Evolutionary conservation across 2,113 vertebrate genomes (phyloP), one percentile per base, ranked within the genome.

Genomic region (Microtus richardsoni): DNA sequence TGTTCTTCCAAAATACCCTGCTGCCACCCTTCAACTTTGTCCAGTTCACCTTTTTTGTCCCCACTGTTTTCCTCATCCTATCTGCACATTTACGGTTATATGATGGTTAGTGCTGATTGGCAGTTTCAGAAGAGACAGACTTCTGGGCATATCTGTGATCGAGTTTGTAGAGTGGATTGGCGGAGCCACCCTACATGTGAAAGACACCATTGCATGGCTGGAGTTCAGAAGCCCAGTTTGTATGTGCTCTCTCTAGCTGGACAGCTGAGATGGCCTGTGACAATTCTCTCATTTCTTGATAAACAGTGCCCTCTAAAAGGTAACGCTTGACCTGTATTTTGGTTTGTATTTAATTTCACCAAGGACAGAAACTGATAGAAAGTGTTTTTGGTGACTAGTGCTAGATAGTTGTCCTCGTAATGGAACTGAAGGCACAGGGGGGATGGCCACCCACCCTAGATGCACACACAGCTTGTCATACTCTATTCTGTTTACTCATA

Each of bases 11-110:
- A 60, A 28, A 80, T 44, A 4, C 0, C 39, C 11, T 11, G 33
- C 16, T 24, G 71, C 21, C 4, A 17, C 0, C 10, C 11, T 28
- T 11, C 2, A 1, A 1, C 9, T 9, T 41, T 82, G 24, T 33
- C 54, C 30, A 13, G 5, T 5, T 13, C 0, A 22, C 5, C 0
- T n/a, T 3, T 73, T 44, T 49, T 28, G 2, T 9, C 21, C 28
- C 0, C 0, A 7, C 0, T 41, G 52, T 33, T 16, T 52, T 13
- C 17, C 16, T 41, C 64, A 26, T 4, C 0, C 47, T 26, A 26
- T 26, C 33, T 19, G 2, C 7, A 1, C 1, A 3, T 54, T 82
- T 62, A 36, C 64, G 11, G n/a, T 44, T 39, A 24, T 39, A 13
- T 82, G 30, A 60, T 82, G n/a, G 6, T 58, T 82, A 39, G 22